Conservation (phyloP, 2,888 invertebrate species). For the Pasiphila rectangulata region DNA sequence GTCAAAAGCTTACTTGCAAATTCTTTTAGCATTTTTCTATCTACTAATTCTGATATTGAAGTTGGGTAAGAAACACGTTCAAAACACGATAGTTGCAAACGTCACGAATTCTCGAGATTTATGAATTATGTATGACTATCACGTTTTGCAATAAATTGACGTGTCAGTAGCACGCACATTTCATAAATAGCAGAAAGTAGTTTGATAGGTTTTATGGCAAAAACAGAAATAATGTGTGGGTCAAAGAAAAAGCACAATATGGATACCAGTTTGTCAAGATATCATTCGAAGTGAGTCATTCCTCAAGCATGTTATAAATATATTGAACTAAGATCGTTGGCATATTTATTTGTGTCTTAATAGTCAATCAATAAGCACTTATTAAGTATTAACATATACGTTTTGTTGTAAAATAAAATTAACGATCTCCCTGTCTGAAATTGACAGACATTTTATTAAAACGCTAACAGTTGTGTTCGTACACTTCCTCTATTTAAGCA, state of each 20-base stretch:
- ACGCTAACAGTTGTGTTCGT: no score
- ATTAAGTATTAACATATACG: no score
- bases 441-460: no score
- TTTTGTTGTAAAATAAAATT: no score
- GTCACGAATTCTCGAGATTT: constrained; percentile 53
- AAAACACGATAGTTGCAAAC: constrained; percentile 33
- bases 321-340: no score
- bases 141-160: constrained; percentile 56
- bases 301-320: neutral
- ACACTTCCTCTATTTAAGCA: no score
- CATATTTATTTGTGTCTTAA: no score
- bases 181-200: constrained; percentile 16
- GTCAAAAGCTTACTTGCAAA: constrained; percentile 71
- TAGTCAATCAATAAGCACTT: no score
- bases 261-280: neutral
- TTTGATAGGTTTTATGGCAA: constrained; percentile 10
- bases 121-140: constrained; percentile 62
- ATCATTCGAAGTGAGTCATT: neutral
- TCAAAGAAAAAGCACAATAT: constrained; percentile 3
- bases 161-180: constrained; percentile 51
- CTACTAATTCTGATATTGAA: constrained; percentile 16
- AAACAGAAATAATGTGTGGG: constrained; percentile 5
- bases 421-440: no score
- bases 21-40: constrained; percentile 41
- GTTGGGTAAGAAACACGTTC: constrained; percentile 21